These are phyloP conservation scores for Trichomalopsis sarcophagae DNA, from an alignment of 1,140 invertebrate species.

Conservation along the genomic window DNA sequence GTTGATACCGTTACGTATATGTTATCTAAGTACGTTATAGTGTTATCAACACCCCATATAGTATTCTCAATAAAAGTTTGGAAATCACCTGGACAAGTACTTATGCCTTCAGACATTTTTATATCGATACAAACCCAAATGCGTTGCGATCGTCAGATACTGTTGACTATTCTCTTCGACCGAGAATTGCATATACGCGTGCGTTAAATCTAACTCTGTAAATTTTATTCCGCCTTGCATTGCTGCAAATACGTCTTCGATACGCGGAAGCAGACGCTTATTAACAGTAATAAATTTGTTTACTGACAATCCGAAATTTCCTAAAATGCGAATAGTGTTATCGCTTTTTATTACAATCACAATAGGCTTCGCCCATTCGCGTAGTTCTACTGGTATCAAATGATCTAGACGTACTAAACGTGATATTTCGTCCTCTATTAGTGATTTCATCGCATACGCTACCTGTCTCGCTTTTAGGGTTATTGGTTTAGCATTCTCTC, in stretches of 20 bases:
- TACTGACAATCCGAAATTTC: not conserved
- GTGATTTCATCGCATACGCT: no score
- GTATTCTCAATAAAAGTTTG: no score
- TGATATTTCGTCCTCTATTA: no score
- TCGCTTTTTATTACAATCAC: no score
- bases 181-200: conserved; percentile 51
- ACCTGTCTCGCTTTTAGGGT: conserved; percentile 52
- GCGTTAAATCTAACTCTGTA: conserved; percentile 33
- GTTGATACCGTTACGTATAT: no score
- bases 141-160: conserved; percentile 53
- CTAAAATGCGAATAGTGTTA: conserved; percentile 58
- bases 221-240: conserved; percentile 39
- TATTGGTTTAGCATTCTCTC: conserved; percentile 49
- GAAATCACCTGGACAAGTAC: no score
- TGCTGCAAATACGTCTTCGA: conserved; percentile 45
- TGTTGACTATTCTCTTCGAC: conserved; percentile 30
- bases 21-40: no score
- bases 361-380: no score
- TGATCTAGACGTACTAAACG: no score
- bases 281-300: not conserved
- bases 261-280: not conserved
- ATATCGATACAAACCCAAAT: conserved; percentile 61
- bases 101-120: conserved; percentile 40
- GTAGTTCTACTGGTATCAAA: no score
- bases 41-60: no score